Evolutionary conservation across 1,140 invertebrate genomes (phyloP), one percentile per base, ranked within the genome.

Genomic region (Zophobas atratus): DNA sequence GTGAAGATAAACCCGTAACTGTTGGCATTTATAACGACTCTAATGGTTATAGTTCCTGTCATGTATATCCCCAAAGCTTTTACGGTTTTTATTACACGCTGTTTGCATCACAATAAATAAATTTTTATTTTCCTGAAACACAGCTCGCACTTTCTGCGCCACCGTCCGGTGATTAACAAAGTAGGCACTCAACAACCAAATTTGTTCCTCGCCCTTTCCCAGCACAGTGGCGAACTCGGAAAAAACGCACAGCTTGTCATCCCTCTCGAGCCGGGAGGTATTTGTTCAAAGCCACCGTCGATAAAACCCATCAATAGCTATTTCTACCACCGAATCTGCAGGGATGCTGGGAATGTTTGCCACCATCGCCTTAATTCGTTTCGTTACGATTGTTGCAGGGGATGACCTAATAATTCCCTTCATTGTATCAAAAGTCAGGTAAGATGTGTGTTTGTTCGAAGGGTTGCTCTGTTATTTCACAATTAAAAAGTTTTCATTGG

Each of bases 1-100:
- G 81, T 81, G 81, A 56, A 80, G 81, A 81, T 81, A 80, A 81
- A 81, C 81, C 81, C 81, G 81, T 81, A 81, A 81, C 81, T 81
- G 81, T 81, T 81, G 81, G 81, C 81, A 80, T 81, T 81, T 81
- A 81, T 79, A 81, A 81, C 81, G 81, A 76, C 79, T 81, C 79
- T 81, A 81, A 81, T 81, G 81, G 81, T 81, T 81, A 81, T 81
- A 78, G 81, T 80, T 79, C 57, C 79, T 80, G 81, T 81, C 81
- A 79, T 79, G 76, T 80, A 76, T 77, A 76, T 79, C 74, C 79
- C 60, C 60, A 33, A 67, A 43, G 60, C 60, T 67, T 67, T 67
- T 43, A 67, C 32, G 39, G 3, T 67, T 67, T 67, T 67, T 67
- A 67, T 67, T 67, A 36, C 60, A 43, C 20, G 6, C 60, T 20